Evolutionary conservation across 2,888 invertebrate genomes (phyloP).

Genomic region (Xanthia togata): DNA sequence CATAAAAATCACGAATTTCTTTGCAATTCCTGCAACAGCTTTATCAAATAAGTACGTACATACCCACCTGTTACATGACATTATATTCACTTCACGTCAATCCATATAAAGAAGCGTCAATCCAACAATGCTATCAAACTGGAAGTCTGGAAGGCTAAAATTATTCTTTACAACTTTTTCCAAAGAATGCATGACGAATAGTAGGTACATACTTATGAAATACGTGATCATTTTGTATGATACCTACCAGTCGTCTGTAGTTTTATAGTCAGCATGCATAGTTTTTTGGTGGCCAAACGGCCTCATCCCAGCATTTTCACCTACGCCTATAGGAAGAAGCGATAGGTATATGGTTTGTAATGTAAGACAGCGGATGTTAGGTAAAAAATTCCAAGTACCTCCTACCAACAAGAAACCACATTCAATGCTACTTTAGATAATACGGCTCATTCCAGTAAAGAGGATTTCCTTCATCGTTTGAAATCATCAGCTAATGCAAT

Average conservation of each 20-base stretch:
- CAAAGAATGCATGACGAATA: slow-evolving; percentile 3
- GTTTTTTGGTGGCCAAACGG: neutral
- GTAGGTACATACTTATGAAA: neutral
- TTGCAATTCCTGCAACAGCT: slow-evolving; percentile 3
- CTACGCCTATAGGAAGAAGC: neutral
- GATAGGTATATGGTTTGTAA: neutral
- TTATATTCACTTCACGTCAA: slow-evolving; percentile 43
- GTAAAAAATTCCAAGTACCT: slow-evolving; percentile 10
- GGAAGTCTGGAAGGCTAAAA: slow-evolving; percentile 23
- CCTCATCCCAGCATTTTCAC: neutral
- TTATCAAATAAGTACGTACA: neutral
- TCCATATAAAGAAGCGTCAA: slow-evolving; percentile 3
- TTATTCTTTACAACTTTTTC: slow-evolving; percentile 11
- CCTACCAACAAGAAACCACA: slow-evolving; percentile 10
- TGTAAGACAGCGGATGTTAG: neutral
- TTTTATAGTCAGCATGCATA: neutral
- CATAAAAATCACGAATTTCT: neutral
- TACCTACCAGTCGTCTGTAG: neutral
- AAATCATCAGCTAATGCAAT: slow-evolving; percentile 60
- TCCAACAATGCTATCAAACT: slow-evolving; percentile 29
- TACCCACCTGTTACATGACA: neutral
- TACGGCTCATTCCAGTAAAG: slow-evolving; percentile 72
- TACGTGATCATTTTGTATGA: slow-evolving; percentile 13
- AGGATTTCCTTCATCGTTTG: slow-evolving; percentile 79
- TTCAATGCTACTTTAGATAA: slow-evolving; percentile 60